Evolutionary conservation across 1,140 invertebrate genomes (phyloP).

Genomic region (Acromyrmex heyeri): DNA sequence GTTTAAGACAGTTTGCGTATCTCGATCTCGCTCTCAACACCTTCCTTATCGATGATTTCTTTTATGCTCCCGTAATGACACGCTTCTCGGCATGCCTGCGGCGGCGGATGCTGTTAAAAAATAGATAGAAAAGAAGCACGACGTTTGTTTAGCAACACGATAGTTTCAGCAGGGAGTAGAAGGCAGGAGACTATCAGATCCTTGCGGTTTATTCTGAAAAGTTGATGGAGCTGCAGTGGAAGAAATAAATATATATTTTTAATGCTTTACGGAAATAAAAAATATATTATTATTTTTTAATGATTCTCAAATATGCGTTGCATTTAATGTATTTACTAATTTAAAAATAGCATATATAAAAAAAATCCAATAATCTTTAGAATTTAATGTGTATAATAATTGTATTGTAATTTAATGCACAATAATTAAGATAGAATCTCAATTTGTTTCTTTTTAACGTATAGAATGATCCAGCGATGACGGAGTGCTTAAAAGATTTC

Average conservation of each 20-base stretch:
- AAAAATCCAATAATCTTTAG: not conserved
- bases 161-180: slow-evolving; percentile 10
- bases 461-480: not conserved
- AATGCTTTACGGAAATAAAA: not conserved
- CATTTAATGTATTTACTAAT: not conserved
- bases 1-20: slow-evolving; percentile 70
- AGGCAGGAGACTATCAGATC: not conserved
- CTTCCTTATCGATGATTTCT: slow-evolving; percentile 81
- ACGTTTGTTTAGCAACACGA: slow-evolving; percentile 81
- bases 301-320: not conserved
- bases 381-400: not conserved
- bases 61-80: slow-evolving; percentile 82
- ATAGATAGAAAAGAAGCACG: slow-evolving; percentile 71
- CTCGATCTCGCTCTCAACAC: slow-evolving; percentile 85
- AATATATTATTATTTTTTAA: slow-evolving; percentile 6
- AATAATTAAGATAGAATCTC: not conserved
- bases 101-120: slow-evolving; percentile 41
- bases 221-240: not conserved
- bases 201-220: not conserved
- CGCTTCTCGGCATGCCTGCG: slow-evolving; percentile 72
- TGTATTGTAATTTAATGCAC: too few relatives aligned
- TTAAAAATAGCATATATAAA: not conserved
- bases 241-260: not conserved
- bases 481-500: not conserved
- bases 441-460: not conserved